Percentiles rank a stretch among this genome's conserved stretches.
Conservation (phyloP, 2,888 invertebrate genomes). For the Hypomecis atomaria region DNA sequence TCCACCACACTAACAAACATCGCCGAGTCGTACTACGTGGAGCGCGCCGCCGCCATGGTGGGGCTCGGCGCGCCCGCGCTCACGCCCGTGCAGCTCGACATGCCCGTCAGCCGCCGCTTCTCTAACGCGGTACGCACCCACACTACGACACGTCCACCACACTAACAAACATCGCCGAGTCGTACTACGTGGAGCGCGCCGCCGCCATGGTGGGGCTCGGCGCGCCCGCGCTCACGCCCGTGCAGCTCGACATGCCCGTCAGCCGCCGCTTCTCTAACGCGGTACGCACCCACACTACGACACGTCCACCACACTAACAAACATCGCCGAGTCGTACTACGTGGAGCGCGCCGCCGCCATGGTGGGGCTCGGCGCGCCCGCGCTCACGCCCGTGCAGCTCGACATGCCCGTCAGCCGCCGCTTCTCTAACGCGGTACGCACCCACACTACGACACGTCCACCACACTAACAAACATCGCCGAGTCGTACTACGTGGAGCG, state of each 20-base stretch:
- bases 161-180: constrained; percentile 58
- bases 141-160: background rate
- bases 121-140: constrained; percentile 88
- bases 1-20: background rate
- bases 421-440: constrained; percentile 89
- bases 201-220: constrained; percentile 92
- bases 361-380: constrained; percentile 93
- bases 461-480: background rate
- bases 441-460: background rate
- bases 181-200: constrained; percentile 95
- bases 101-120: constrained; percentile 90
- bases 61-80: constrained; percentile 94
- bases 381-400: constrained; percentile 93
- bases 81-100: constrained; percentile 94
- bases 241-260: constrained; percentile 93
- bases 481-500: constrained; percentile 98
- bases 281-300: constrained; percentile 68
- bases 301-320: background rate
- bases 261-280: constrained; percentile 91
- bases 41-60: constrained; percentile 90
- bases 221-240: constrained; percentile 93
- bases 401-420: constrained; percentile 91
- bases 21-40: constrained; percentile 95
- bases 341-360: constrained; percentile 93
- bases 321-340: constrained; percentile 89